Base-by-base conservation (phyloP, 1,140 invertebrate genomes). In the Philaenus spumarius region DNA sequence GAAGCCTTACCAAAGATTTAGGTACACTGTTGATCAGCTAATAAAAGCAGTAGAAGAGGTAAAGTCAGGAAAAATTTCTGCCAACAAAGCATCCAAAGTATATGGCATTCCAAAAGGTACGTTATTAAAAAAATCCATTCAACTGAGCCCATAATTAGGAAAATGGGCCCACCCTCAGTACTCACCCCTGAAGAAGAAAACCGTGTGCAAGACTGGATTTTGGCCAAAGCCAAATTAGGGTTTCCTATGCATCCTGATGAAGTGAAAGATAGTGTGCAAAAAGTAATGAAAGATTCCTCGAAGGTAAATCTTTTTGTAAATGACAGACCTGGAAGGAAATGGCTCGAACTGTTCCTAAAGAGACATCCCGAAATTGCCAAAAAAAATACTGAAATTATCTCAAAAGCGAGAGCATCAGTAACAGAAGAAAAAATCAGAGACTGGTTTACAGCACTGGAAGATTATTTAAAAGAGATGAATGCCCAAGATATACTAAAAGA, bases 171-270 rank as follows among this genome's bases (percentile, higher is more conserved):
- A 5, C 6, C 7, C 20, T 45, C 65, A 2, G 46, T 64, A 45
- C 48, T 67, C 19, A 53, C 59, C 22, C 23, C 15, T 19, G 58
- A 61, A 39, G 62, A 69, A 63, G 63, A 69, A 54, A 3, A 53
- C 11, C 26, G 14, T 22, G 11, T 67, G 26, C 59, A 62, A 57
- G 55, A 60, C 22, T 68, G 64, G 66, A 67, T 69, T 19, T 34
- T 68, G 0, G 45, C 46, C 3, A 68, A 66, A 60, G 66, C 66
- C 1, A 50, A 51, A 35, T 6, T 64, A 43, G 66, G 66, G 34
- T 68, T 65, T 56, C 67, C 67, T 9, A 68, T 68, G 67, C 60
- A 68, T 48, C 55, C 60, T 15, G 62, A 64, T 19, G 55, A 61
- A 39, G 62, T 68, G 0, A 64, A 63, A 58, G 59, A 66, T 59